Base-by-base conservation (phyloP, 2,888 invertebrate genomes). In the Carpatolechia fugitivella region DNA sequence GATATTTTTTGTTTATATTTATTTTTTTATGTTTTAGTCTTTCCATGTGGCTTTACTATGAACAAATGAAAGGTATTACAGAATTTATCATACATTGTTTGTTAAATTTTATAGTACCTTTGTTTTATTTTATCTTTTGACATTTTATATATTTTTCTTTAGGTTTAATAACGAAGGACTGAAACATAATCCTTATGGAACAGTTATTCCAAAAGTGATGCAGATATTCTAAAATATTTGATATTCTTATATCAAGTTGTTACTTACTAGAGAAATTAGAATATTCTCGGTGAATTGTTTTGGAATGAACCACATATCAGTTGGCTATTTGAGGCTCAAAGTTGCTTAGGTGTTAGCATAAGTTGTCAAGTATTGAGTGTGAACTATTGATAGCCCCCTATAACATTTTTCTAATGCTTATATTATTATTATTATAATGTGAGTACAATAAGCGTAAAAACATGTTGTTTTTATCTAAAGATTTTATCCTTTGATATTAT, bases 361-460 rank as follows among this genome's bases (percentile, higher is more conserved):
- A 78, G 78, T 73, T 73, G 24, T 66, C 60, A 60, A 57, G 60
- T 60, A 68, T 64, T 66, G 61, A 62, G 35, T 30, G 14, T 30
- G 16, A 16, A 36, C 50, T 47, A 54, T 57, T 56, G 44, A 30
- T 51, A 51, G 57, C 73, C 72, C 70, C 76, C 74, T 74, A 66
- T 82, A 87, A 86, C 87, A 87, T 87, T 86, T 85, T 80, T 69
- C 85, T 85, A 82, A 85, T 84, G 88, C 77, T 65, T 68, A 68
- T 69, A 62, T 72, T 70, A 78, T 65, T 67, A 64, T n/a, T n/a
- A n/a, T n/a, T n/a, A 65, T 6, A 46, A 55, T 11, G 44, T 29
- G 57, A 82, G 85, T 87, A 87, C 86, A 85, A 89, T 85, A 82
- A 80, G 76, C 74, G 74, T 73, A 73, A 69, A 24, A 29, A 44